Base-by-base conservation (phyloP, 1,140 invertebrate genomes). In the Callitettix versicolor region DNA sequence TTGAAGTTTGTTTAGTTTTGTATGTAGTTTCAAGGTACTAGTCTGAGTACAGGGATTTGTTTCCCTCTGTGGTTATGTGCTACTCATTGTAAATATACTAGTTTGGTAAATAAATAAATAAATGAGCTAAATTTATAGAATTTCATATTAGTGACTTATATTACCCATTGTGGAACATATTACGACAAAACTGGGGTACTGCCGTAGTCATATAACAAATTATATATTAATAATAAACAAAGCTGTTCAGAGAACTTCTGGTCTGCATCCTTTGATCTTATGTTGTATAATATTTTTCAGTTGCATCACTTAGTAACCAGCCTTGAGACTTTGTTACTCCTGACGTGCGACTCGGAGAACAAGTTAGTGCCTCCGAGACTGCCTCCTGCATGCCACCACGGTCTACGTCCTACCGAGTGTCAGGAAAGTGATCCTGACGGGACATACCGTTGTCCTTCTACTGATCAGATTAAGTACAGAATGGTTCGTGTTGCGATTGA, bases 381-480 rank as follows among this genome's bases (percentile, higher is more conserved):
- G 7, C 81, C 82, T 6, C 80, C 82, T 62, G 74, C 84, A 52
- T 97, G 93, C 67, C 90, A 95, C 64, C 93, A 96, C 68, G 86
- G 87, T 53, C 63, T 85, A 20, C 81, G 84, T 18, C 88, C 86
- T 56, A 74, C 82, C 9, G 69, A 82, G 55, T 95, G 92, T 64
- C 69, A 78, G 3, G 79, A 88, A 58, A 85, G 82, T 21, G 81
- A 85, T 67, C 70, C 78, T 41, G 79, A 79, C 58, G 80, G 78
- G 20, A 64, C 64, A 58, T 62, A 69, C 11, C 65, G 79, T 18
- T 95, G 91, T 69, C 91, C 90, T 6, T 84, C 84, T 38, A 78
- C 84, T 0, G 90, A 93, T 62, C 87, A 94, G 65, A 86, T 98
- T 26, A 98, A 98, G 66, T 99, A 99, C 67, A 80, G 85, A 64